Percentiles rank a stretch among this genome's conserved stretches.
phyloP scores from a whole-genome alignment of 2,888 invertebrate genomes.

The Epinotia brunnichana region DNA sequence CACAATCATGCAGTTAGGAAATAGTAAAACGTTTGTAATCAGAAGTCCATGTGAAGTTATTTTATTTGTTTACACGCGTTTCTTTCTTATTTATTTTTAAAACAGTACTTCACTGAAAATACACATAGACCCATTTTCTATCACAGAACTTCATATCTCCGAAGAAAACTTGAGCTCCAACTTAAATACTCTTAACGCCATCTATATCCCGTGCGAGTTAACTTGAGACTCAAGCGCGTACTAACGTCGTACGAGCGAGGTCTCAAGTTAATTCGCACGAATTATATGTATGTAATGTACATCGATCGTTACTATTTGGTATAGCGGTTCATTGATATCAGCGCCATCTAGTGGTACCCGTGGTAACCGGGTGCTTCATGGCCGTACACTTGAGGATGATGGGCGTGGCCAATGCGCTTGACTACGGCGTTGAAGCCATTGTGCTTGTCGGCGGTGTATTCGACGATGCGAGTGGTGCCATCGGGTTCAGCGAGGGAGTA shows the following conservation, averaged over 20 bases:
- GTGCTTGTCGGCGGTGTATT: constrained; percentile 80
- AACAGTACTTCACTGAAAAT: not conserved
- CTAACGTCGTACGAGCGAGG: too few relatives aligned
- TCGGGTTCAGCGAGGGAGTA: constrained; percentile 80
- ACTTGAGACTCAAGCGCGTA: too few relatives aligned
- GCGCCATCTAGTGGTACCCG: constrained; percentile 74
- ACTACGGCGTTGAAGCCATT: constrained; percentile 82
- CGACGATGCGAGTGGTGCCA: constrained; percentile 80
- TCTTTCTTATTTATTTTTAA: not conserved
- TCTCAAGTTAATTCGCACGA: too few relatives aligned
- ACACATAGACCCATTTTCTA: constrained; percentile 1
- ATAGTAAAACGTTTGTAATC: too few relatives aligned
- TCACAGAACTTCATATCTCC: constrained; percentile 28
- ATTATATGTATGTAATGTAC: too few relatives aligned
- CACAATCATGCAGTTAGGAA: not conserved
- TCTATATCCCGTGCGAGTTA: too few relatives aligned
- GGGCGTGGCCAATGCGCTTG: constrained; percentile 77
- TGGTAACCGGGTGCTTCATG: constrained; percentile 63
- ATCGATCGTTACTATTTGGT: constrained; percentile 47
- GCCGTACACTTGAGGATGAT: constrained; percentile 75
- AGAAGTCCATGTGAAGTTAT: not conserved
- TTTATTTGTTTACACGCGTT: not conserved
- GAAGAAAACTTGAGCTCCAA: constrained; percentile 41
- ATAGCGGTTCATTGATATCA: constrained; percentile 34
- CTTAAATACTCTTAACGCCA: constrained; percentile 50